Conservation (phyloP, 1,140 invertebrate species). For the Apocrypta bakeri region DNA sequence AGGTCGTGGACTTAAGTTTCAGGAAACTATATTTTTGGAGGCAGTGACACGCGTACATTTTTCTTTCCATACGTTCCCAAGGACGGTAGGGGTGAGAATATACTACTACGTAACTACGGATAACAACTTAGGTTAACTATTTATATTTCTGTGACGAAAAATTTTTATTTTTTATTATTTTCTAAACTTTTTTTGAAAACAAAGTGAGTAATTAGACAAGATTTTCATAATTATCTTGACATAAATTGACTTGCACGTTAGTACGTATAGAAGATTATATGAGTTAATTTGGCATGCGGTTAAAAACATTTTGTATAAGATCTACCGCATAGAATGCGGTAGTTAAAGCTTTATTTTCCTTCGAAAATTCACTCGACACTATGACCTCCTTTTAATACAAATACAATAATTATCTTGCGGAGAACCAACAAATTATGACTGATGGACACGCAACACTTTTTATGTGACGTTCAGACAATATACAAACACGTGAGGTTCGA, state of each 20-base stretch:
- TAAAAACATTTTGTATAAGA: neutral
- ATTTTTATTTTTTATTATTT: too few species aligned
- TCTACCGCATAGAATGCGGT: neutral
- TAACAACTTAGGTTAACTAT: too few species aligned
- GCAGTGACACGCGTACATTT: neutral
- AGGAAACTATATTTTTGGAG: neutral
- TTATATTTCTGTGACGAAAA: too few species aligned
- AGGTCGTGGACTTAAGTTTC: neutral
- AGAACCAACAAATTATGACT: slow-evolving; percentile 25
- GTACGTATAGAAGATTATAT: too few species aligned
- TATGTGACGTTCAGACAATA: neutral
- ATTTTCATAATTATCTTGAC: too few species aligned
- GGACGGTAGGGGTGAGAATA: too few species aligned
- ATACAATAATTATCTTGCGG: slow-evolving; percentile 34
- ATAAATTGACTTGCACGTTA: too few species aligned
- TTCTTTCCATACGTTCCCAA: neutral
- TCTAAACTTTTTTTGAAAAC: too few species aligned
- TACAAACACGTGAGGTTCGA: neutral
- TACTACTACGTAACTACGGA: too few species aligned
- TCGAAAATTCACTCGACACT: slow-evolving; percentile 6
- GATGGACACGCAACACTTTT: neutral
- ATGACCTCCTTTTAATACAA: slow-evolving; percentile 34
- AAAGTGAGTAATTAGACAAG: too few species aligned
- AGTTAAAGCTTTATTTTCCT: neutral
- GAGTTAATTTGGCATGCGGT: too few species aligned